Evolutionary conservation across 1,140 invertebrate species (phyloP), one percentile per base, ranked within the genome.

Genomic region (Grapholita molesta): DNA sequence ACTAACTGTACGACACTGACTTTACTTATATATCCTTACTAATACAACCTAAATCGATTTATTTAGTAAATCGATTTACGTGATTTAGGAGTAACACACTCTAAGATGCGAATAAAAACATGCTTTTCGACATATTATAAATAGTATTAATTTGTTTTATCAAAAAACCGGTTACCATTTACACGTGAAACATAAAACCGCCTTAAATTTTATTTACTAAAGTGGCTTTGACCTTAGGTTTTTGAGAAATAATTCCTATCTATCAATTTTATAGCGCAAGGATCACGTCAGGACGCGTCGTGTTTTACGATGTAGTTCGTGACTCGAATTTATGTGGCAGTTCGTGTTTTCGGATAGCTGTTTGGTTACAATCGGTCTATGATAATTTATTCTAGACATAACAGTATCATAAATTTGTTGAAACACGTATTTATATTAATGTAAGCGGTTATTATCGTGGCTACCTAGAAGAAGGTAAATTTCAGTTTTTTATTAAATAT

Each of bases 211-310:
- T 30, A 30, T 30, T 21, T 18, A 48, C 9, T 2, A 7, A n/a
- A 48, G 8, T 48, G 42, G 18, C 55, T 61, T 61, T 61, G 55
- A 61, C 55, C 55, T 61, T n/a, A 28, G n/a, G n/a, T 61, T 61
- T 61, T 61, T 30, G 3, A 61, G 25, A 28, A 61, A 61, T 61
- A 28, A 32, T 61, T 61, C 24, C 30, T 61, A 32, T 61, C 55
- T 61, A 61, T 61, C 28, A 61, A 30, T 61, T 61, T 61, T 15
- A 61, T 61, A 15, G 55, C 28, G 12, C n/a, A 28, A 61, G 55
- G 55, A 61, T 61, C 55, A 28, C 55, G 55, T 15, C 55, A 32
- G 55, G 55, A 61, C n/a, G 55, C 24, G 12, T n/a, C 24, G 3
- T 55, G 55, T 61, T 61, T 61, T 61, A 61, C 25, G 55, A 61